Percentiles rank a stretch among this genome's conserved stretches.
These are phyloP conservation scores for Falco columbarius DNA, from an alignment of 2,797 vertebrate species.

Conservation along the genomic window DNA sequence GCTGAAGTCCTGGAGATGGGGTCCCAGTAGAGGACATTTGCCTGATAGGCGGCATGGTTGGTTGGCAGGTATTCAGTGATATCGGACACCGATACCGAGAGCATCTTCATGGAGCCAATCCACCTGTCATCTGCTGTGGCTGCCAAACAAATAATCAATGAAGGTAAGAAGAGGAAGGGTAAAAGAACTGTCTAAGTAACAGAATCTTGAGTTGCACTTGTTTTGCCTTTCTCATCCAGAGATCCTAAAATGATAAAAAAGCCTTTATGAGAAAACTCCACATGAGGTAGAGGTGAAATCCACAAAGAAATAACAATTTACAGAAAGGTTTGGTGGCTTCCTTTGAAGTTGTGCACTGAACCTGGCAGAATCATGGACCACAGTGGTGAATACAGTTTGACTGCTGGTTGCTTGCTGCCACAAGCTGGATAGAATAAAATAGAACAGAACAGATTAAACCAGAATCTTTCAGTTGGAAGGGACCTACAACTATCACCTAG, in stretches of 20 bases:
- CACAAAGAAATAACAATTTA: not conserved
- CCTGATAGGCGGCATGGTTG: slow-evolving; percentile 3
- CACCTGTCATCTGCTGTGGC: slow-evolving; percentile 93
- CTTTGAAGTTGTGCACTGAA: not conserved
- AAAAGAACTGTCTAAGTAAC: not conserved
- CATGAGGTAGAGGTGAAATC: not conserved
- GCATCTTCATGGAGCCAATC: slow-evolving; percentile 97
- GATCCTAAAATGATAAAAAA: not conserved
- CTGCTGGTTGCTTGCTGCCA: not conserved
- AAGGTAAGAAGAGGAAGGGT: slow-evolving; percentile 81
- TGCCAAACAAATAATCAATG: slow-evolving; percentile 92
- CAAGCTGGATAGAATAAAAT: not conserved
- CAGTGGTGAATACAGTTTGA: not conserved
- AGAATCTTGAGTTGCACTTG: not conserved
- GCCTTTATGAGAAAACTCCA: not conserved
- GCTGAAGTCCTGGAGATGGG: not conserved
- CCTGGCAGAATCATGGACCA: not conserved
- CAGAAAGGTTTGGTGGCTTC: not conserved
- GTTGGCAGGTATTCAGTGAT: slow-evolving; percentile 84
- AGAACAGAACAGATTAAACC: not conserved
- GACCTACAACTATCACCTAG: not conserved
- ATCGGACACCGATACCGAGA: slow-evolving; percentile 89
- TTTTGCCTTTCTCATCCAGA: not conserved
- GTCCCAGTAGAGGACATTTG: not conserved
- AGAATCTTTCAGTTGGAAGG: not conserved